Base-by-base conservation (phyloP, 2,797 vertebrate species). In the Erethizon dorsatum region DNA sequence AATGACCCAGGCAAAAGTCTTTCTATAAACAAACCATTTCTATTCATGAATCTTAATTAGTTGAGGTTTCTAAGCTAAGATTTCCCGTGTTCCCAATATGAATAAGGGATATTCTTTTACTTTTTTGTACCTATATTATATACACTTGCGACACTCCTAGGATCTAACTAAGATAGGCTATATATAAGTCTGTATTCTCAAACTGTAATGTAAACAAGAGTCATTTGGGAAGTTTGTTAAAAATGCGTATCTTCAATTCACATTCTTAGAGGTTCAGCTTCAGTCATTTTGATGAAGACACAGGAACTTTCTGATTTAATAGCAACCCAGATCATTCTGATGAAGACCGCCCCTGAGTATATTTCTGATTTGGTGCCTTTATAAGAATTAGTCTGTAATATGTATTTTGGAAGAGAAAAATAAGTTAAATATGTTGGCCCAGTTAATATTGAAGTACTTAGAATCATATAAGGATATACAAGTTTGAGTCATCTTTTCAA, bases 21-120 rank as follows among this genome's bases (percentile, higher is more conserved):
- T 96, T 95, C 57, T 90, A 96, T 96, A 98, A 98, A 98, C 89
- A 97, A 98, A 97, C 73, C 24, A 97, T 78, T 97, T 95, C 90
- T 97, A 89, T 77, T 97, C 28, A 41, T 96, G 89, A 95, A 96
- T 97, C 96, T 98, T 98, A 98, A 98, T 97, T 98, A 97, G 47
- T 2, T 24, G 3, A 89, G 31, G 90, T 77, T 94, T 96, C 96
- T 84, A 97, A 97, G 95, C 86, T 95, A 94, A 96, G 28, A 78
- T 87, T 65, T 91, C 63, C 93, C 88, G 97, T 94, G 90, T 89
- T 96, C 79, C 90, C 88, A 97, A 82, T 88, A 15, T 45, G 24
- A 37, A 77, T 96, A 85, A 86, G 15, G 10, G 50, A 50, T 79
- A 86, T 88, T 45, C 7, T 83, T 92, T 92, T 71, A 93, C 83